A percentile compares a stretch with the other conserved stretches of the same genome.
Evolutionary conservation across 2,888 invertebrate genomes (phyloP).

Genomic region (Stomorhina lunata): DNA sequence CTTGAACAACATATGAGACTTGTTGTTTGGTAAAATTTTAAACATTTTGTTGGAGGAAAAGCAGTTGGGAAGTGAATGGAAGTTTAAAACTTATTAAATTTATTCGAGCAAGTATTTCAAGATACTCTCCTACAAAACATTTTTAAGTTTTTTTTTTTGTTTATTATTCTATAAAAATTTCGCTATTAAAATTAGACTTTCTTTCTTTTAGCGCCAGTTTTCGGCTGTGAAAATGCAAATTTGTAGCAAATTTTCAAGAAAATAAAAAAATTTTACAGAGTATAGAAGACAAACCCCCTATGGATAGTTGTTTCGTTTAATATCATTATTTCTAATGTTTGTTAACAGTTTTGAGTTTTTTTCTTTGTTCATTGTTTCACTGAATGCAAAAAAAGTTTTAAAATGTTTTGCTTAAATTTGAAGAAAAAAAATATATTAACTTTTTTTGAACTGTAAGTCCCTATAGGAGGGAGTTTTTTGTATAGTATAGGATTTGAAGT

Average conservation of each 20-base stretch:
- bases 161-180: slow-evolving; percentile 12
- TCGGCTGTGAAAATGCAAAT: slow-evolving; percentile 48
- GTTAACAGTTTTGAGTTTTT: slow-evolving; percentile 8
- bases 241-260: slow-evolving; percentile 58
- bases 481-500: neutral
- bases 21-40: slow-evolving; percentile 22
- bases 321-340: slow-evolving; percentile 38
- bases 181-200: slow-evolving; percentile 2
- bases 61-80: neutral
- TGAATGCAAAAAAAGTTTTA: too few relatives aligned
- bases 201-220: neutral
- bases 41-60: neutral
- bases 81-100: slow-evolving; percentile 49
- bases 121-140: neutral
- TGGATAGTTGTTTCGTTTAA: slow-evolving; percentile 19
- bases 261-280: neutral
- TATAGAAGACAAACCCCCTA: neutral
- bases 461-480: neutral
- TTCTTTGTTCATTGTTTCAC: too few relatives aligned
- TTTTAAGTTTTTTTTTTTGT: too few relatives aligned
- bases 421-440: neutral
- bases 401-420: too few relatives aligned
- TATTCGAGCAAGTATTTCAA: slow-evolving; percentile 3
- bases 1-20: slow-evolving; percentile 58
- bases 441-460: neutral